phyloP scores from a whole-genome alignment of 2,113 vertebrate genomes.

The Hepsetus odoe region DNA sequence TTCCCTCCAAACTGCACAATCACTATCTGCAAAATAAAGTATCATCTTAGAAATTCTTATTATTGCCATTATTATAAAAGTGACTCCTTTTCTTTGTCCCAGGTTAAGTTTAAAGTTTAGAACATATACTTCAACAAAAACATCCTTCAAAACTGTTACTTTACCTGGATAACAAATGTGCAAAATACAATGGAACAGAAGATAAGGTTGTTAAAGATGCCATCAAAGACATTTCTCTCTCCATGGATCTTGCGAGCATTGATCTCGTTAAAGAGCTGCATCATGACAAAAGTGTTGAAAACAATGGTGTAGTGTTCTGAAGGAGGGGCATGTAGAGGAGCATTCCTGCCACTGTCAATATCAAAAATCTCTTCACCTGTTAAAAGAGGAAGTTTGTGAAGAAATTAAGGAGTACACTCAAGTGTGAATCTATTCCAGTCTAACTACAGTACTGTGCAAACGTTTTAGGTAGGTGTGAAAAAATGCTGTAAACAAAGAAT shows the following conservation, averaged over 20 bases:
- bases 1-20: slow-evolving; percentile 98
- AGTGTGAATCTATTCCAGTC: not conserved
- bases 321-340: slow-evolving; percentile 91
- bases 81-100: too few relatives aligned
- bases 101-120: too few relatives aligned
- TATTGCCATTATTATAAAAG: too few relatives aligned
- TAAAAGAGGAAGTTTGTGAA: not conserved
- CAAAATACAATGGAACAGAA: slow-evolving; percentile 93
- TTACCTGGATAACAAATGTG: slow-evolving; percentile 91
- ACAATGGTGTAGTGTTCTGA: slow-evolving; percentile 98
- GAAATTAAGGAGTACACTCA: not conserved
- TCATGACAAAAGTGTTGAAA: slow-evolving; percentile 97
- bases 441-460: too few relatives aligned
- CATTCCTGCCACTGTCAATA: slow-evolving; percentile 91
- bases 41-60: too few relatives aligned
- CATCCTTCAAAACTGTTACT: too few relatives aligned
- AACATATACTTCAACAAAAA: too few relatives aligned
- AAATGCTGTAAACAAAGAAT: too few relatives aligned
- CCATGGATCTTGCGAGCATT: slow-evolving; percentile 98
- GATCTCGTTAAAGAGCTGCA: slow-evolving; percentile 99
- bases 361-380: slow-evolving; percentile 93
- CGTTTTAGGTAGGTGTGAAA: too few relatives aligned
- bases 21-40: slow-evolving; percentile 76
- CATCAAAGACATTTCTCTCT: slow-evolving; percentile 96
- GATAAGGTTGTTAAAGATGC: slow-evolving; percentile 93